Evolutionary conservation across 2,888 invertebrate species (phyloP).

Genomic region (Elysia crispata): DNA sequence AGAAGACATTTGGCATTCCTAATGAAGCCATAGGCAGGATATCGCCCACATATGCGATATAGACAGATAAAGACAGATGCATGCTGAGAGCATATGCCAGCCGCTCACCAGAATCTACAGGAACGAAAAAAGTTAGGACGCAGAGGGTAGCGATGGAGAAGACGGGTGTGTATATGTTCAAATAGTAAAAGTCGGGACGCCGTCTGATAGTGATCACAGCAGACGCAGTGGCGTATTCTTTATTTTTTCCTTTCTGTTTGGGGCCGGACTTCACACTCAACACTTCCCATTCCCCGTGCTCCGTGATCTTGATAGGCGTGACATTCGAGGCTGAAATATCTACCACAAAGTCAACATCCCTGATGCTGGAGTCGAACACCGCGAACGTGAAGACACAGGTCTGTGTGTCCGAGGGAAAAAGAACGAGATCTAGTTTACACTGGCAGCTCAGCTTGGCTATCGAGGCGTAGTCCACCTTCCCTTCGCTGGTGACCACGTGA

Average conservation of each 20-base stretch:
- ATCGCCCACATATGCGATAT: slow-evolving; percentile 38
- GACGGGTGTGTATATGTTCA: slow-evolving; percentile 11
- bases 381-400: slow-evolving; percentile 14
- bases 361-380: not conserved
- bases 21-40: slow-evolving; percentile 42
- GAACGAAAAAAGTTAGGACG: slow-evolving; percentile 39
- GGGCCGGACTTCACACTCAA: not conserved
- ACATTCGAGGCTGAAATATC: not conserved
- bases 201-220: slow-evolving; percentile 22
- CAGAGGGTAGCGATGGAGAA: slow-evolving; percentile 31
- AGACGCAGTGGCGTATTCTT: not conserved
- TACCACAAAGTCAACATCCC: not conserved
- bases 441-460: not conserved
- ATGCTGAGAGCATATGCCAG: slow-evolving; percentile 38
- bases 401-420: slow-evolving; percentile 42
- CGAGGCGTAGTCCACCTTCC: slow-evolving; percentile 16
- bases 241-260: not conserved
- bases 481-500: slow-evolving; percentile 10
- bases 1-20: slow-evolving; percentile 38
- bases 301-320: not conserved
- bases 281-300: slow-evolving; percentile 29
- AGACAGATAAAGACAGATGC: slow-evolving; percentile 42
- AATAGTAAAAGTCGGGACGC: slow-evolving; percentile 21
- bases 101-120: slow-evolving; percentile 44
- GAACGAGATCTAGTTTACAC: slow-evolving; percentile 44